Conservation (phyloP, 2,888 invertebrate genomes). For the Selenia dentaria region DNA sequence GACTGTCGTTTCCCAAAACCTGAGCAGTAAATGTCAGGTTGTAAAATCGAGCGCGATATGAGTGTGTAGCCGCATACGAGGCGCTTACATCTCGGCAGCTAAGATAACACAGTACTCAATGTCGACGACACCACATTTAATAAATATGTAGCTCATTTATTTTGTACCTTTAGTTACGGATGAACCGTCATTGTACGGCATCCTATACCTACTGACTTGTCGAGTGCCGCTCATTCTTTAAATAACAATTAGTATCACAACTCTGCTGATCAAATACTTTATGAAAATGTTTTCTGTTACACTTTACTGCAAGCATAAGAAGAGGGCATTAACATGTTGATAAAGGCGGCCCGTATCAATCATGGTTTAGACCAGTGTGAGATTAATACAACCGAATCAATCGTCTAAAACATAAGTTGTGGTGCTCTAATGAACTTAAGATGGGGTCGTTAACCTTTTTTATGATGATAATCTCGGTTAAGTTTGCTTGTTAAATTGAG, state of each 20-base stretch:
- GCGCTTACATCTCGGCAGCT: conserved; percentile 69
- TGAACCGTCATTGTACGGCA: conserved; percentile 49
- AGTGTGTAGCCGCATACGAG: conserved; percentile 61
- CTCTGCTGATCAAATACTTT: conserved; percentile 23
- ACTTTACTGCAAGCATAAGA: background rate
- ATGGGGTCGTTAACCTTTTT: conserved; percentile 44
- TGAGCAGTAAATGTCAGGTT: conserved; percentile 72
- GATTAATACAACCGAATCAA: conserved; percentile 19
- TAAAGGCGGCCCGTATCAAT: conserved; percentile 16
- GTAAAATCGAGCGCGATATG: conserved; percentile 70
- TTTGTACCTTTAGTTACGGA: conserved; percentile 66
- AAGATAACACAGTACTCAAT: conserved; percentile 75
- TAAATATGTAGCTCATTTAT: conserved; percentile 72
- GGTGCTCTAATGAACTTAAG: conserved; percentile 23
- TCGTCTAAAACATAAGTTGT: conserved; percentile 14
- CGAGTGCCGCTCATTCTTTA: conserved; percentile 33
- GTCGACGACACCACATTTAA: conserved; percentile 69
- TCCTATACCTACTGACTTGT: conserved; percentile 27
- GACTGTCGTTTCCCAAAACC: conserved; percentile 73
- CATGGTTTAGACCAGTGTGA: conserved; percentile 16
- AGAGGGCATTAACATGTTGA: conserved; percentile 6
- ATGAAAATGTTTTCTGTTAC: conserved; percentile 5
- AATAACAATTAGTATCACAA: conserved; percentile 35
- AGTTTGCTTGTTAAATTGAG: conserved; percentile 21
- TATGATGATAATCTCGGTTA: conserved; percentile 30